Percentiles rank a stretch among this genome's conserved stretches.
These are phyloP conservation scores for Allolobophora icterica DNA, from an alignment of 2,888 invertebrate genomes.

Conservation along the genomic window DNA sequence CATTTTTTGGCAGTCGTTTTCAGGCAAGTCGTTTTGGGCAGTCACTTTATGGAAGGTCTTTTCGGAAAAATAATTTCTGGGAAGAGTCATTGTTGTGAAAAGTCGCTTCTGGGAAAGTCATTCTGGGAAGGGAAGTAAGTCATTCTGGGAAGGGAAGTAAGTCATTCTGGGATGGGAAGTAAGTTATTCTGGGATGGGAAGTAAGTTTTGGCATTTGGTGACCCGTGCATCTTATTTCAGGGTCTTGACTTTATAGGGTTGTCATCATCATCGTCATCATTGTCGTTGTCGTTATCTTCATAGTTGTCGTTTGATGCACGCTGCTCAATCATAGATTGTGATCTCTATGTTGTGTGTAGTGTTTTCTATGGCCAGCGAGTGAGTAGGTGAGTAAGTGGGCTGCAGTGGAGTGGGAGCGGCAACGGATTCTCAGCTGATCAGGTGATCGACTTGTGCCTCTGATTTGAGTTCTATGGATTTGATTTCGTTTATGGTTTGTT, in stretches of 20 bases:
- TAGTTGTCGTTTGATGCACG: not conserved
- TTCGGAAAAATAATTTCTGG: too few relatives aligned
- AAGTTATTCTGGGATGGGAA: too few relatives aligned
- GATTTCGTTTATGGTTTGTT: not conserved
- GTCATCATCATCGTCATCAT: not conserved
- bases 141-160: too few relatives aligned
- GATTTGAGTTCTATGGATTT: not conserved
- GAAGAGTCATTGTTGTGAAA: too few relatives aligned
- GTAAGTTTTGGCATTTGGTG: too few relatives aligned
- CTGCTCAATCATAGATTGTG: conserved; percentile 28
- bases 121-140: too few relatives aligned
- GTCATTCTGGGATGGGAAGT: too few relatives aligned
- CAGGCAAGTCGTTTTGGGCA: not conserved
- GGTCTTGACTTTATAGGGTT: too few relatives aligned
- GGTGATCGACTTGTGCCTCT: not conserved
- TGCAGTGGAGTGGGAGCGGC: not conserved
- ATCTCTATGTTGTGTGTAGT: not conserved
- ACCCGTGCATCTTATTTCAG: too few relatives aligned
- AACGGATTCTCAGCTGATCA: not conserved
- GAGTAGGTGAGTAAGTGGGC: not conserved
- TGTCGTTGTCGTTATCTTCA: not conserved
- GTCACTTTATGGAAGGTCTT: not conserved
- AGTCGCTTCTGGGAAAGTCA: too few relatives aligned
- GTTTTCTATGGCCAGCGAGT: conserved; percentile 8
- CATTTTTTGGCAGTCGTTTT: not conserved